Base-by-base conservation (phyloP, 2,888 invertebrate species). In the Anagyrus pseudococci region DNA sequence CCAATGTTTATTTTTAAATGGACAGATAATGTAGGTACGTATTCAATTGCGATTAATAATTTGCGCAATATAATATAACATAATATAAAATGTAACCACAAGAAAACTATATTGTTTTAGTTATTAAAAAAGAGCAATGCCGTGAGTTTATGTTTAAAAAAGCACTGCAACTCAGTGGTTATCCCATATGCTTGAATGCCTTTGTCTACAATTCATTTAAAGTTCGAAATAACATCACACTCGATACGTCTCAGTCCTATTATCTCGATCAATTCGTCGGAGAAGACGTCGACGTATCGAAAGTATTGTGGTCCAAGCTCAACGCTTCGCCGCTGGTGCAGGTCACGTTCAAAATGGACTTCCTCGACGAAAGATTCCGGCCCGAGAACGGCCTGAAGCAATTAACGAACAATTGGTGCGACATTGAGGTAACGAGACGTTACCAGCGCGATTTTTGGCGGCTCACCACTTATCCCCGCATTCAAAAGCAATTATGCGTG, bases 381-480 rank as follows among this genome's bases (percentile, higher is more conserved):
- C 13, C 22, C 13, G 15, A 19, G 1, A 56, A 56, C n/a, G 4
- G 37, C 0, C 4, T 56, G 2, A 2, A 4, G 4, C 1, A 44
- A 2, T 6, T 62, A 0, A 13, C 52, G 0, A 2, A 40, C 0
- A 3, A 44, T 29, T 13, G 22, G 4, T 47, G 50, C 52, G 71
- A 72, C 44, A 52, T 69, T 2, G 44, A 60, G 0, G 17, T 60
- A 23, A 71, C 71, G 52, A 13, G 29, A 6, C 58, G 57, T 2
- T 68, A 61, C 47, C 37, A 53, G 17, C 56, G 57, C 20, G 29
- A 63, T 17, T 62, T 66, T 15, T 63, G 62, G 41, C 46, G 58
- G 6, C 23, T 58, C 0, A 37, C 64, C n/a, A 69, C 67, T 0
- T 68, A 67, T 37, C 68, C 69, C 0, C 69, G 67, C 20, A 44